Conservation (phyloP, 2,888 invertebrate species). For the Microplitis deprimator region DNA sequence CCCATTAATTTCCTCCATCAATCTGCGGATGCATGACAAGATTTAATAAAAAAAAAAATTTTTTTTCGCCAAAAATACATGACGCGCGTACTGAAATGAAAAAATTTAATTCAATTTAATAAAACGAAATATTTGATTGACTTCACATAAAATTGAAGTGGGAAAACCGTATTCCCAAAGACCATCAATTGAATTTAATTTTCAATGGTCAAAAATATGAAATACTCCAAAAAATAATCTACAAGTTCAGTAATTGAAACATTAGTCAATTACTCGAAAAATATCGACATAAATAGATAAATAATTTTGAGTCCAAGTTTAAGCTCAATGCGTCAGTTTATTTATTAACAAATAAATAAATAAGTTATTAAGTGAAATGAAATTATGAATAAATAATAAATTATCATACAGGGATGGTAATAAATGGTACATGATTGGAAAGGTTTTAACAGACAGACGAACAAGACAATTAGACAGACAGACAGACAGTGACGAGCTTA, state of each 20-base stretch:
- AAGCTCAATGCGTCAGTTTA: neutral
- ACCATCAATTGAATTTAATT: neutral
- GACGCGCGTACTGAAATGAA: neutral
- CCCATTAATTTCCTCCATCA: too few relatives aligned
- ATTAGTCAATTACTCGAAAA: neutral
- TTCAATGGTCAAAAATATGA: neutral
- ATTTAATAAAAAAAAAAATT: neutral
- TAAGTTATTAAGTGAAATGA: neutral
- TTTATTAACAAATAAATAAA: neutral
- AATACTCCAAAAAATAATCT: neutral
- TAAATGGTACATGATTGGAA: neutral
- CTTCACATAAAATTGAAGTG: neutral
- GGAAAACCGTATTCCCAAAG: neutral
- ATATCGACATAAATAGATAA: neutral
- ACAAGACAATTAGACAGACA: slow-evolving; percentile 60
- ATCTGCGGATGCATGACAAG: too few relatives aligned
- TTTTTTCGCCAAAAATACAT: neutral
- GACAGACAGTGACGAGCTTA: slow-evolving; percentile 45
- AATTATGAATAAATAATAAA: neutral
- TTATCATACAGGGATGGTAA: neutral
- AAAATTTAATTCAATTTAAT: neutral
- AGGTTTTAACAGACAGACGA: slow-evolving; percentile 54
- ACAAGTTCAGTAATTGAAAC: neutral
- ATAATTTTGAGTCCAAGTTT: neutral
- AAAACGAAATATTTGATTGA: slow-evolving; percentile 41